A percentile compares a stretch with the other conserved stretches of the same genome.
Evolutionary conservation across 2,888 invertebrate species (phyloP).

Genomic region (Leuctra nigra): DNA sequence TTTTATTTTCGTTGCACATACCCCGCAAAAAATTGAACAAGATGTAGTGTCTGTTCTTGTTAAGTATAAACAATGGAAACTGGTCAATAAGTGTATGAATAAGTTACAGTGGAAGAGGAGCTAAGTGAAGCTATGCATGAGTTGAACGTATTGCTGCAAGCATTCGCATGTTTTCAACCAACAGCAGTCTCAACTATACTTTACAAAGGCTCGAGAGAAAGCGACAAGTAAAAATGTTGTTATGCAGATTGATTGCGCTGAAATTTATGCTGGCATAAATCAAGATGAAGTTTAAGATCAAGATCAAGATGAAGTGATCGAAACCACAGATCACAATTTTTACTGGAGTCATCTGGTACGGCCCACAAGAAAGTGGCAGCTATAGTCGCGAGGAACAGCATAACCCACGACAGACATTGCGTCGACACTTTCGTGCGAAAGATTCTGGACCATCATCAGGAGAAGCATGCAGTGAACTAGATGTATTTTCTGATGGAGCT

Average conservation of each 20-base stretch:
- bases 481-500: neutral
- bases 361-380: slow-evolving; percentile 7
- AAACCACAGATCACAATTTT: slow-evolving; percentile 16
- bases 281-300: slow-evolving; percentile 8
- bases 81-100: neutral
- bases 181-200: neutral
- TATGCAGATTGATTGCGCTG: slow-evolving; percentile 9
- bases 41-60: neutral
- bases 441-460: neutral
- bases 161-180: slow-evolving; percentile 10
- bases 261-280: neutral
- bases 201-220: neutral
- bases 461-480: neutral
- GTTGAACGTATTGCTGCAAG: neutral
- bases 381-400: slow-evolving; percentile 11
- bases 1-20: too few species aligned
- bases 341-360: slow-evolving; percentile 15
- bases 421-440: neutral
- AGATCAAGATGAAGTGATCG: slow-evolving; percentile 1
- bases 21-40: too few species aligned
- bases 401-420: slow-evolving; percentile 15
- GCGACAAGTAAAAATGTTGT: neutral
- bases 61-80: neutral
- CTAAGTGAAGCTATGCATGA: neutral
- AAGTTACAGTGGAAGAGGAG: neutral